These are phyloP conservation scores for Mola mola DNA, from an alignment of 2,113 vertebrate species.

Conservation along the genomic window DNA sequence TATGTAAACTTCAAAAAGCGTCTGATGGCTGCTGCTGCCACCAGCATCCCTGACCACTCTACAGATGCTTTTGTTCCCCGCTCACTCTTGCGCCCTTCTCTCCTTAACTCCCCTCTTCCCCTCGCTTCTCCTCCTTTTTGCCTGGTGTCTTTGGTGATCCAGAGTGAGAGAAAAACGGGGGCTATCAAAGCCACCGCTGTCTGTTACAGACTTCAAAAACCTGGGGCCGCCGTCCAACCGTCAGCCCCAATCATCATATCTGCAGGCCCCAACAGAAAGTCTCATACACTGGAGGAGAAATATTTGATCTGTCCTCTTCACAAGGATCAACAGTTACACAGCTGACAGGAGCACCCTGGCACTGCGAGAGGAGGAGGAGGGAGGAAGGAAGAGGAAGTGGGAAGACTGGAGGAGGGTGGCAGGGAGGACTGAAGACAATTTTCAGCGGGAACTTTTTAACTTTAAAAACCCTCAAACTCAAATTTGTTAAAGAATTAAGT, in stretches of 20 bases:
- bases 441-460: background rate
- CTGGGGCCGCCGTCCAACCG: constrained; percentile 72
- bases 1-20: constrained; percentile 81
- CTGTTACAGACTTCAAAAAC: constrained; percentile 84
- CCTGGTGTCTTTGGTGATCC: constrained; percentile 80
- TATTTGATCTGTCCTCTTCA: constrained; percentile 86
- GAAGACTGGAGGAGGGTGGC: constrained; percentile 17
- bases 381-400: constrained; percentile 29
- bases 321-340: constrained; percentile 81
- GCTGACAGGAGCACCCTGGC: constrained; percentile 54
- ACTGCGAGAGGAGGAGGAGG: constrained; percentile 13
- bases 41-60: constrained; percentile 77
- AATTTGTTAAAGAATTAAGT: background rate
- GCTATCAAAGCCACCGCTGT: constrained; percentile 83
- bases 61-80: constrained; percentile 80
- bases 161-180: constrained; percentile 61
- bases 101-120: constrained; percentile 21
- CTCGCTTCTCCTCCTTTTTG: constrained; percentile 44
- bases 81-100: constrained; percentile 55
- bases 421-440: constrained; percentile 19
- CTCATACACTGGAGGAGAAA: constrained; percentile 78
- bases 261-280: constrained; percentile 75
- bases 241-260: constrained; percentile 84
- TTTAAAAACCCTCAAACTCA: background rate
- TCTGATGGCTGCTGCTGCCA: constrained; percentile 73